Percentiles rank a stretch among this genome's conserved stretches.
Evolutionary conservation across 2,113 vertebrate genomes (phyloP).

Genomic region (Myiagra hebetior): DNA sequence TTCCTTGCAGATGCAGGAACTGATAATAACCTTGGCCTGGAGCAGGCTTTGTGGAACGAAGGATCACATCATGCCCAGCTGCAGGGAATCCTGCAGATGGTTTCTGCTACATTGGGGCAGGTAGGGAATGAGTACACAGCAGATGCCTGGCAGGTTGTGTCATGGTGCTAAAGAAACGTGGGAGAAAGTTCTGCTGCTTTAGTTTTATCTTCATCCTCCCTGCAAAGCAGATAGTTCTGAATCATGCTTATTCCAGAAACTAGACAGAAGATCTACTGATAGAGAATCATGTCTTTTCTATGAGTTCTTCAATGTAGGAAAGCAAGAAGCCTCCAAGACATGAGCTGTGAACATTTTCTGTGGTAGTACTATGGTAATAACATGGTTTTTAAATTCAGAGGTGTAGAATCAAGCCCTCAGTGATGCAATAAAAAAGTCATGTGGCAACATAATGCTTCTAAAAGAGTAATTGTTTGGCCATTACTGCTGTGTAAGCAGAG

Average conservation of each 20-base stretch:
- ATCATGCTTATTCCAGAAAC: background rate
- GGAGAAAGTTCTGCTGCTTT: background rate
- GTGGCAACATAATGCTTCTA: background rate
- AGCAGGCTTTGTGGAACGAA: fast-evolving
- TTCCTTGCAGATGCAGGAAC: background rate
- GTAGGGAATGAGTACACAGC: background rate
- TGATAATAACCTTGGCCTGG: background rate
- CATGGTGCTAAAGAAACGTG: background rate
- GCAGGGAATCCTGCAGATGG: background rate
- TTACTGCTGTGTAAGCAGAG: background rate
- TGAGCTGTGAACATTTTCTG: background rate
- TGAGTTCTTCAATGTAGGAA: background rate
- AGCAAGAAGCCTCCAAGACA: background rate
- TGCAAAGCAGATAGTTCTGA: background rate
- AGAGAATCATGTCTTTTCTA: background rate
- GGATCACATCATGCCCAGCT: background rate
- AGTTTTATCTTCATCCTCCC: background rate
- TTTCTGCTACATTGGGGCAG: background rate
- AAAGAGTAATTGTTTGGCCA: background rate
- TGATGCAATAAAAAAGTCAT: background rate
- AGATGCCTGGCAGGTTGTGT: background rate
- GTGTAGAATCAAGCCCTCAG: background rate
- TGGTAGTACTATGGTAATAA: background rate
- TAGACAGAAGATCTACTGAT: background rate
- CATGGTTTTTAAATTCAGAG: background rate